Conservation (phyloP, 2,888 invertebrate genomes). For the Drosophila barbarae region DNA sequence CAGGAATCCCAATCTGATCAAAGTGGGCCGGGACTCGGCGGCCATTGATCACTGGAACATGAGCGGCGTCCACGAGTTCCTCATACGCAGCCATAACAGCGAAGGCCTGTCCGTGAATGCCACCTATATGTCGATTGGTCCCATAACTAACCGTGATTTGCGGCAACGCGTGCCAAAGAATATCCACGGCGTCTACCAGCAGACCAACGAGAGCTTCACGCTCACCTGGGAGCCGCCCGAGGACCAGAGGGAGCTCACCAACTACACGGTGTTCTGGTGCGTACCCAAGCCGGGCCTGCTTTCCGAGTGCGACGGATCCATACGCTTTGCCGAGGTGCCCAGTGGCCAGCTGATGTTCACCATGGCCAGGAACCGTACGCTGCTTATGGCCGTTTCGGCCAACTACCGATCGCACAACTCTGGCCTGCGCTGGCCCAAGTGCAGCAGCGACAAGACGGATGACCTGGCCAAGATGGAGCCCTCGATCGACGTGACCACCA, state of each 20-base stretch:
- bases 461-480: slow-evolving; percentile 77
- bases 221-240: slow-evolving; percentile 86
- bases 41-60: slow-evolving; percentile 61
- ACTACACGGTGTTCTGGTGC: slow-evolving; percentile 92
- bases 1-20: slow-evolving; percentile 48
- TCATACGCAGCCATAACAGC: slow-evolving; percentile 71
- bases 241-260: slow-evolving; percentile 79
- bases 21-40: slow-evolving; percentile 67
- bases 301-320: slow-evolving; percentile 83
- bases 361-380: slow-evolving; percentile 81
- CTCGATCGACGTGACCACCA: slow-evolving; percentile 54
- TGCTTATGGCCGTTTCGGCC: slow-evolving; percentile 88
- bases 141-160: slow-evolving; percentile 53
- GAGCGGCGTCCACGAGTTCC: slow-evolving; percentile 63
- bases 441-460: slow-evolving; percentile 78
- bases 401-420: slow-evolving; percentile 86
- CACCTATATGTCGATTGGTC: slow-evolving; percentile 65
- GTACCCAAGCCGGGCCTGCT: slow-evolving; percentile 81
- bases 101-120: slow-evolving; percentile 64
- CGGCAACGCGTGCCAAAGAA: slow-evolving; percentile 57
- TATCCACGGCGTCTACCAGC: slow-evolving; percentile 84
- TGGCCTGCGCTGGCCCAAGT: slow-evolving; percentile 92
- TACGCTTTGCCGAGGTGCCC: slow-evolving; percentile 83
- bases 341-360: slow-evolving; percentile 65
- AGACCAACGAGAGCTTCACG: slow-evolving; percentile 84